These are phyloP conservation scores for Sinocyclocheilus maitianheensis DNA, from an alignment of 2,113 vertebrate genomes.

Conservation along the genomic window DNA sequence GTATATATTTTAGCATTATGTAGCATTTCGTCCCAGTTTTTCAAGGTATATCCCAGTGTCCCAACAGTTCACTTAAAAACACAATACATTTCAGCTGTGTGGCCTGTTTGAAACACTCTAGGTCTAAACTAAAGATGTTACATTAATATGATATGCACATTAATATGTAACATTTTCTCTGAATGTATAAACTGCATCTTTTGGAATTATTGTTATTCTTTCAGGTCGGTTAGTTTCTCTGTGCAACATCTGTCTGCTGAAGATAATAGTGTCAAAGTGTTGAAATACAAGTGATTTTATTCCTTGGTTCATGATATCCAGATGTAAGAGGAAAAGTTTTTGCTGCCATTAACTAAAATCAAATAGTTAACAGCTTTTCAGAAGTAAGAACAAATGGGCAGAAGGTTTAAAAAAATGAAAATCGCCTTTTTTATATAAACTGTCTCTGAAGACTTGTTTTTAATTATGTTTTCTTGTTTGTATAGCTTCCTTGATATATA, in stretches of 20 bases:
- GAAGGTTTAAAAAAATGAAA: conserved; percentile 18
- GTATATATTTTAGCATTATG: not conserved
- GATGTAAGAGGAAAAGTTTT: not conserved
- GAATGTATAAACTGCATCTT: not conserved
- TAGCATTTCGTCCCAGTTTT: conserved; percentile 10
- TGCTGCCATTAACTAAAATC: conserved; percentile 16
- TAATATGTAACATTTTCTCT: not conserved
- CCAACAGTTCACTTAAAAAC: not conserved
- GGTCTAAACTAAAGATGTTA: not conserved
- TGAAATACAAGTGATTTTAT: not conserved
- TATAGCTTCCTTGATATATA: not conserved
- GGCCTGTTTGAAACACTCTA: not conserved
- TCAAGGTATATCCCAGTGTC: not conserved
- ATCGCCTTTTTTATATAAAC: conserved; percentile 17
- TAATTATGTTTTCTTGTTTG: not conserved
- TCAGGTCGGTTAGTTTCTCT: not conserved
- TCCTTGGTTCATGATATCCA: conserved; percentile 21
- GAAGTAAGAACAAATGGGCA: conserved; percentile 29
- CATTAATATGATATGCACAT: not conserved
- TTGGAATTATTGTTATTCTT: not conserved
- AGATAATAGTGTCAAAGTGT: conserved; percentile 15
- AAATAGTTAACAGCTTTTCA: conserved; percentile 15
- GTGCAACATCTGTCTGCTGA: not conserved
- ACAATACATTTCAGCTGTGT: not conserved
- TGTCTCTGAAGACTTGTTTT: not conserved